Evolutionary conservation across 2,113 vertebrate species (phyloP).

Genomic region (Monopterus albus): DNA sequence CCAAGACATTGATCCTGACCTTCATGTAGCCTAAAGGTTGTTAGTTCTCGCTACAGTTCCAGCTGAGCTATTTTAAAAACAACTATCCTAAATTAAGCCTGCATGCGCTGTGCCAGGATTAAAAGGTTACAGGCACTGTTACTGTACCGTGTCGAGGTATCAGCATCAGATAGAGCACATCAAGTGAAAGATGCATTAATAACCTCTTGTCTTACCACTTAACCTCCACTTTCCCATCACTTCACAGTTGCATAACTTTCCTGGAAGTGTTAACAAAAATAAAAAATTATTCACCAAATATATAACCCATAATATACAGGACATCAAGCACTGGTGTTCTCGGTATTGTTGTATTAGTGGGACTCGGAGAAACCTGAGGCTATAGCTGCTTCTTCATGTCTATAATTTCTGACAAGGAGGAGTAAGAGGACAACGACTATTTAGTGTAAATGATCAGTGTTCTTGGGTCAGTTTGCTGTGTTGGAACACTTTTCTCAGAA

Average conservation of each 20-base stretch:
- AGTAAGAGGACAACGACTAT: not conserved
- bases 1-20: slow-evolving; percentile 20
- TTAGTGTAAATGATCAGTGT: not conserved
- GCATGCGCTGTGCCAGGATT: slow-evolving; percentile 47
- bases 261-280: slow-evolving; percentile 10
- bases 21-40: slow-evolving; percentile 25
- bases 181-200: slow-evolving; percentile 23
- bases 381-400: too few relatives aligned
- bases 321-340: not conserved
- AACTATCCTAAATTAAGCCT: slow-evolving; percentile 46
- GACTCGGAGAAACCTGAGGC: too few relatives aligned
- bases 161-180: not conserved
- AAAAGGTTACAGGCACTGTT: slow-evolving; percentile 39
- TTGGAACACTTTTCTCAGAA: not conserved
- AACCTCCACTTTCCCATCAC: slow-evolving; percentile 2
- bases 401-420: not conserved
- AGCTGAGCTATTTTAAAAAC: slow-evolving; percentile 53
- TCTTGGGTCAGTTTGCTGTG: not conserved
- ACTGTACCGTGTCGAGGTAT: slow-evolving; percentile 24
- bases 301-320: not conserved
- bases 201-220: slow-evolving; percentile 15
- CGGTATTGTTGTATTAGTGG: not conserved
- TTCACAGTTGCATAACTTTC: slow-evolving; percentile 54
- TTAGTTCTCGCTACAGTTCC: slow-evolving; percentile 6
- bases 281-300: not conserved